A percentile compares a stretch with the other conserved stretches of the same genome.
Conservation (phyloP, 2,888 invertebrate species). For the Heteromyza rotundicornis region DNA sequence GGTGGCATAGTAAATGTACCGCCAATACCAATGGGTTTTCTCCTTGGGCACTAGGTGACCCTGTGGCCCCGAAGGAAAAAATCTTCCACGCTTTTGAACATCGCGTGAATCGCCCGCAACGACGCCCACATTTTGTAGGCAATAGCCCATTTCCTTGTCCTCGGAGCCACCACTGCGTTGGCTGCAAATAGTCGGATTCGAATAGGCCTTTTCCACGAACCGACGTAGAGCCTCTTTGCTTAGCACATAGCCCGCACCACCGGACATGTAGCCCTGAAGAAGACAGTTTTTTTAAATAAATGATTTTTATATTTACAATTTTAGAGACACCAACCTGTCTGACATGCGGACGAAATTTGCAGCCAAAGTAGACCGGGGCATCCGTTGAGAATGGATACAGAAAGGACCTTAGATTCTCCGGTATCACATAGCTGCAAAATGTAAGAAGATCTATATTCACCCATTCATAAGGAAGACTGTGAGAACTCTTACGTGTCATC, state of each 20-base stretch:
- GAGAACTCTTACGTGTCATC: conserved; percentile 97
- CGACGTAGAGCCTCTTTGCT: conserved; percentile 79
- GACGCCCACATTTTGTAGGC: conserved; percentile 85
- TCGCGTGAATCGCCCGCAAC: conserved; percentile 89
- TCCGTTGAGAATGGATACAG: conserved; percentile 73
- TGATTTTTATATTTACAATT: not conserved
- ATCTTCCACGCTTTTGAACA: conserved; percentile 80
- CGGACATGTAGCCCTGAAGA: conserved; percentile 82
- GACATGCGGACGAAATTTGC: conserved; percentile 71
- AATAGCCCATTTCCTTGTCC: conserved; percentile 66
- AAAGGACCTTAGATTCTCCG: conserved; percentile 93
- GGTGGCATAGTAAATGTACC: conserved; percentile 89
- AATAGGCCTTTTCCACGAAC: conserved; percentile 77
- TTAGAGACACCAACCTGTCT: conserved; percentile 62
- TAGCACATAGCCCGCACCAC: conserved; percentile 91
- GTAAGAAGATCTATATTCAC: not conserved
- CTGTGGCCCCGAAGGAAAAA: conserved; percentile 85
- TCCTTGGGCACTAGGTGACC: conserved; percentile 84
- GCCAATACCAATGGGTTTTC: conserved; percentile 90
- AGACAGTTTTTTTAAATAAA: not conserved
- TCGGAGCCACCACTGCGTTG: conserved; percentile 63
- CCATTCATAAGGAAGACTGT: not conserved
- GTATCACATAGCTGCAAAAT: conserved; percentile 78
- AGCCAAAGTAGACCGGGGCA: conserved; percentile 86
- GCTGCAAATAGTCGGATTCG: conserved; percentile 66